A percentile compares a stretch with the other conserved stretches of the same genome.
Conservation (phyloP, 2,797 vertebrate genomes). For the Hipposideros larvatus region DNA sequence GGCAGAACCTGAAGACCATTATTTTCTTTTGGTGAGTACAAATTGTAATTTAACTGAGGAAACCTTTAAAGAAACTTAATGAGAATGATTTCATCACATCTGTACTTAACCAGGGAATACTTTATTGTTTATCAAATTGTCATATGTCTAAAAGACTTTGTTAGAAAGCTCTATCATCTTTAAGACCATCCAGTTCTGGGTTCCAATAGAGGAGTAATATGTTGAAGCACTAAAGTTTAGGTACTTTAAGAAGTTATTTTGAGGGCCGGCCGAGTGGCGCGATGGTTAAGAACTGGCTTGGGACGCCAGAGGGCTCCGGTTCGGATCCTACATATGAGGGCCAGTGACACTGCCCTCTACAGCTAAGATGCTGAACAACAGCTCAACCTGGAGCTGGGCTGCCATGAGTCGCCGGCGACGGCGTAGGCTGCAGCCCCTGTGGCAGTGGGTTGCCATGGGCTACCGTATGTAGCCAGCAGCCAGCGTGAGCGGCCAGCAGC, state of each 20-base stretch:
- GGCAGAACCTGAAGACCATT: constrained; percentile 98
- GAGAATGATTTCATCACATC: constrained; percentile 35
- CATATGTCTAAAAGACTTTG: constrained; percentile 32
- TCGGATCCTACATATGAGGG: too few species aligned
- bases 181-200: not conserved
- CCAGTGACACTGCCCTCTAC: too few species aligned
- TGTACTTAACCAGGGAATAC: not conserved
- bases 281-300: too few species aligned
- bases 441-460: too few species aligned
- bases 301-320: too few species aligned
- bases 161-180: constrained; percentile 14
- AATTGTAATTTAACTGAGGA: constrained; percentile 39
- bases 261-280: too few species aligned
- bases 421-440: too few species aligned
- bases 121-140: constrained; percentile 27
- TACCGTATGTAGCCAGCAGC: too few species aligned
- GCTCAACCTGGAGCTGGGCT: too few species aligned
- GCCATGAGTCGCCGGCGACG: too few species aligned
- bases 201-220: not conserved
- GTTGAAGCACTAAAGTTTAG: not conserved
- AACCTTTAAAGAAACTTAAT: constrained; percentile 30
- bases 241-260: constrained; percentile 22
- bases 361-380: too few species aligned
- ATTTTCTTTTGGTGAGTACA: constrained; percentile 95
- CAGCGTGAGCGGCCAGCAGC: too few species aligned